Conservation (phyloP, 2,888 invertebrate genomes). For the Andrena dorsata region DNA sequence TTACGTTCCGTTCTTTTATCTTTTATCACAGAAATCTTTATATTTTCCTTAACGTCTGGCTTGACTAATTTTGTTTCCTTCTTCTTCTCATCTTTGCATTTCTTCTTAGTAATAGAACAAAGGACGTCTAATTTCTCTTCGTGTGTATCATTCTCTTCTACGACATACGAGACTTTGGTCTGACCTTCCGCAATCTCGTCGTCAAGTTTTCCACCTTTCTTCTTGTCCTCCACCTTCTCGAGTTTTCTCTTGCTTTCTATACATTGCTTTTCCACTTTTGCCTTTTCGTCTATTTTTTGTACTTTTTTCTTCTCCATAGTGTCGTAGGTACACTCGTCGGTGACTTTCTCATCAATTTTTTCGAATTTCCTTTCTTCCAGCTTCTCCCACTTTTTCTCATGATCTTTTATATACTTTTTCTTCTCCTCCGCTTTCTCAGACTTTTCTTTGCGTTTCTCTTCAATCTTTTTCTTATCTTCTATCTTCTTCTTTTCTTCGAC, state of each 20-base stretch:
- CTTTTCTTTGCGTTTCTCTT: constrained; percentile 77
- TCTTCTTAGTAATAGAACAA: constrained; percentile 70
- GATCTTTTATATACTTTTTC: constrained; percentile 72
- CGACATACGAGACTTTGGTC: constrained; percentile 30
- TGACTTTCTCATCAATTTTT: constrained; percentile 71
- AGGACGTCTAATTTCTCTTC: constrained; percentile 68
- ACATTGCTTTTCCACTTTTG: constrained; percentile 70
- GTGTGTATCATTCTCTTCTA: constrained; percentile 54
- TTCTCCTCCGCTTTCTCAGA: constrained; percentile 74
- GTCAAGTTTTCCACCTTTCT: constrained; percentile 66
- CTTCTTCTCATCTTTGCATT: constrained; percentile 79
- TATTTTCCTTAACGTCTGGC: constrained; percentile 75
- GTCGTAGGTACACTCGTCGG: constrained; percentile 64
- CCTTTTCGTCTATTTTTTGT: constrained; percentile 75
- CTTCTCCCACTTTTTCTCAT: constrained; percentile 66
- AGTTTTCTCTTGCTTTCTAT: constrained; percentile 76
- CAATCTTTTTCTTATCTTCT: constrained; percentile 75
- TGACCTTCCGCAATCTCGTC: constrained; percentile 66
- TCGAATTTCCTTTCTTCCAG: constrained; percentile 76
- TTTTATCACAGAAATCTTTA: constrained; percentile 76
- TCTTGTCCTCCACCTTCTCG: constrained; percentile 75
- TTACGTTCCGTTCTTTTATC: constrained; percentile 81
- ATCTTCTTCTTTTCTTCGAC: constrained; percentile 72
- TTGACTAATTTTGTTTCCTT: constrained; percentile 79
- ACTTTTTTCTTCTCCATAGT: constrained; percentile 71